Evolutionary conservation across 2,113 vertebrate species (phyloP).

Genomic region (Pedetes capensis): DNA sequence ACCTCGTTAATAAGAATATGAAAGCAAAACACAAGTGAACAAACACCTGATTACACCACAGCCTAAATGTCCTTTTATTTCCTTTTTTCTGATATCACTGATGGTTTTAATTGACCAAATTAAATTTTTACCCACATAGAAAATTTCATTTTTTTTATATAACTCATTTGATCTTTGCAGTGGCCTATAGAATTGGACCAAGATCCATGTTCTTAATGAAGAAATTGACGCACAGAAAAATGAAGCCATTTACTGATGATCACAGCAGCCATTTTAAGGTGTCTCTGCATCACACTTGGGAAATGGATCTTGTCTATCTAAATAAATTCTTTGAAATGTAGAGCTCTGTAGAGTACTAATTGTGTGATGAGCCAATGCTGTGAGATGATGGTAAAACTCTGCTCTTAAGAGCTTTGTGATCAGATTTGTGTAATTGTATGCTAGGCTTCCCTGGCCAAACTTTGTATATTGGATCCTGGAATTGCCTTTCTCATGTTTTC

Average conservation of each 20-base stretch:
- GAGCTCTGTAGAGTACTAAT: neutral
- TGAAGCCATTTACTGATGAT: neutral
- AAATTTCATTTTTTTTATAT: neutral
- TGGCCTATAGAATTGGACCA: neutral
- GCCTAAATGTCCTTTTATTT: neutral
- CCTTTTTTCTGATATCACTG: neutral
- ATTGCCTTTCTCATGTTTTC: neutral
- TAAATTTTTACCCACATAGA: neutral
- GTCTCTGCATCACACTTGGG: neutral
- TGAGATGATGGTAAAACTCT: neutral
- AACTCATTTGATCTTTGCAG: neutral
- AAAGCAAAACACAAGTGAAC: neutral
- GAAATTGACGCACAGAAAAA: neutral
- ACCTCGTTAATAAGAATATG: neutral
- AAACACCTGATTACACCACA: neutral
- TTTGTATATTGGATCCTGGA: neutral
- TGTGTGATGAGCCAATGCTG: neutral
- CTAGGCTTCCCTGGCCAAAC: neutral
- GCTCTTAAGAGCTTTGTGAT: neutral
- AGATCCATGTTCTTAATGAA: neutral
- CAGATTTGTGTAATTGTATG: neutral
- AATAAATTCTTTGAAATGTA: neutral
- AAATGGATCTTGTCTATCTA: neutral
- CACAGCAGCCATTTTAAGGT: neutral
- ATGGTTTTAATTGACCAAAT: neutral